These are phyloP conservation scores for Cheirogaleus major DNA, from an alignment of 2,797 vertebrate genomes.

Conservation along the genomic window DNA sequence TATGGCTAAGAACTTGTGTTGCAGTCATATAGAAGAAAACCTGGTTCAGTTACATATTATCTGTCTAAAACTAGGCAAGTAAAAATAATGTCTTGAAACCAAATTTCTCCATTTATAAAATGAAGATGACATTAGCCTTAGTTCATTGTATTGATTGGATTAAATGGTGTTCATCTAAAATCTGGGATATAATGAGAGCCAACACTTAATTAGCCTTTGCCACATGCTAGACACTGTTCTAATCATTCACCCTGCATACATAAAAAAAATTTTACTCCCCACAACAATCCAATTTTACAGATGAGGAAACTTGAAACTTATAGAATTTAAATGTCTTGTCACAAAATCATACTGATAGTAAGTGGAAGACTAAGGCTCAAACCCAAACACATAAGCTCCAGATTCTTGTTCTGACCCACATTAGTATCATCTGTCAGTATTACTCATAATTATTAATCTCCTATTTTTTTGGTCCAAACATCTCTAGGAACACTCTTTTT, in stretches of 20 bases:
- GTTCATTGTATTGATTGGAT: not conserved
- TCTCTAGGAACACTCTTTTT: not conserved
- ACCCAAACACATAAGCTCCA: not conserved
- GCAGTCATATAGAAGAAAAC: not conserved
- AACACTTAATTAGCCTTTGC: not conserved
- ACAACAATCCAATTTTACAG: not conserved
- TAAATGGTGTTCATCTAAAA: not conserved
- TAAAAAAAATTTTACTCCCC: not conserved
- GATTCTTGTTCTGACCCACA: not conserved
- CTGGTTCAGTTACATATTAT: not conserved
- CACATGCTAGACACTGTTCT: not conserved
- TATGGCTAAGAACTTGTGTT: not conserved
- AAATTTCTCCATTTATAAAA: not conserved
- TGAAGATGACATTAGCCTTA: not conserved
- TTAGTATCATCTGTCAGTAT: not conserved
- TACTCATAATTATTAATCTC: not conserved
- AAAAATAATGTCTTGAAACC: not conserved
- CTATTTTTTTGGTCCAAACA: not conserved
- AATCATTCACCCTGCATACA: not conserved
- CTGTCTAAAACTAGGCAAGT: not conserved
- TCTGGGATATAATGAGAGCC: not conserved
- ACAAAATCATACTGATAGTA: not conserved
- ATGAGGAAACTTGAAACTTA: not conserved
- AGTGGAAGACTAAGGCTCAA: not conserved
- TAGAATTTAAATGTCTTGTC: not conserved